These are phyloP conservation scores for Leistus spinibarbis DNA, from an alignment of 2,888 invertebrate species.

Conservation along the genomic window DNA sequence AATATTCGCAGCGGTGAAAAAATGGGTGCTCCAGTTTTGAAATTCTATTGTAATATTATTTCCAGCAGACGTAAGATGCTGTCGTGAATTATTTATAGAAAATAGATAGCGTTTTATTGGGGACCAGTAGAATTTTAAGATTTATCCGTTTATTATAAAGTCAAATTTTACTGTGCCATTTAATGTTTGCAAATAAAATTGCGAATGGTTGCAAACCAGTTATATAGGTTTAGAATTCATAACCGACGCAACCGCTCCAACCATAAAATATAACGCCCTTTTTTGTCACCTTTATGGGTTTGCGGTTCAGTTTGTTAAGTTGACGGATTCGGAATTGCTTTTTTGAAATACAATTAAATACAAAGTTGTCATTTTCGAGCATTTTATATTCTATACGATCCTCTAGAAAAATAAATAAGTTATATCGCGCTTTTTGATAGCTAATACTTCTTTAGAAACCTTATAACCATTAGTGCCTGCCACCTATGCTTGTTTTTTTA, in stretches of 20 bases:
- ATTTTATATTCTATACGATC: too few species aligned
- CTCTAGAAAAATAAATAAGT: too few species aligned
- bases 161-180: background rate
- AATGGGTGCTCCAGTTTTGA: conserved; percentile 18
- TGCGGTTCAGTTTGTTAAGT: too few species aligned
- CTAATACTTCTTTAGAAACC: too few species aligned
- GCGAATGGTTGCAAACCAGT: background rate
- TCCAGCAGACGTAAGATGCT: conserved; percentile 22
- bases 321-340: too few species aligned
- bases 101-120: conserved; percentile 32
- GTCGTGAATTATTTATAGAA: conserved; percentile 35
- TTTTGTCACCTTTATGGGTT: background rate
- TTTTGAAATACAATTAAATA: too few species aligned
- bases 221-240: background rate
- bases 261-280: background rate
- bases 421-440: too few species aligned
- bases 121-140: conserved; percentile 1
- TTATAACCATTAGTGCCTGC: too few species aligned
- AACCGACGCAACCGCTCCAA: background rate
- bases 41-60: conserved; percentile 37
- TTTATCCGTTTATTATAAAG: background rate
- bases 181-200: background rate
- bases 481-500: too few species aligned
- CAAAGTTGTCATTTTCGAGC: too few species aligned
- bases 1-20: conserved; percentile 20